Evolutionary conservation across 2,888 invertebrate species (phyloP), one percentile per base, ranked within the genome.

Genomic region (Aporophyla nigra): DNA sequence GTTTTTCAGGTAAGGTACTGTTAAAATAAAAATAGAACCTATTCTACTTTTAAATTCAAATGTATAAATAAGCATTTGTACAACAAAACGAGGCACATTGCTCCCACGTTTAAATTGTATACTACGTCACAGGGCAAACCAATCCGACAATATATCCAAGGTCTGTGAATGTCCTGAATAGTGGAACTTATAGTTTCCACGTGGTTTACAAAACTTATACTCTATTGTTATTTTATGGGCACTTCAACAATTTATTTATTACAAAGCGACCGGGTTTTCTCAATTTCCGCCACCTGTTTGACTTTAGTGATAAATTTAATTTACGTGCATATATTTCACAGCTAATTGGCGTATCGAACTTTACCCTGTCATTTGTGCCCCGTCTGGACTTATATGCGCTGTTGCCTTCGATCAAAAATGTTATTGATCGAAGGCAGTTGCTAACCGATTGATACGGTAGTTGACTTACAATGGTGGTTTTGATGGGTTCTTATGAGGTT

Each of bases 281-380:
- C 70, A 61, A 19, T 70, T 70, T 71, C 27, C 33, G 27, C 59
- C 54, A 68, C n/a, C 62, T 78, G 27, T 72, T 66, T 56, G 43
- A 71, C 33, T 58, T 21, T 53, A 51, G 49, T 73, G n/a, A 78
- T 78, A 65, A 74, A 69, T 73, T 80, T 65, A 68, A 76, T 81
- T 76, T 73, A 73, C 51, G 63, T 46, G 63, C 54, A 62, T 71
- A 84, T 71, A 76, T 65, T 73, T 80, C 24, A 68, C 10, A 68
- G 43, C 33, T 51, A 62, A 79, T 83, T 54, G 58, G 54, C 33
- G 24, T 61, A 33, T 51, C 65, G 65, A 66, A 82, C 51, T 82
- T 51, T 66, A 53, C 40, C 27, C 24, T 24, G 43, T 33, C 33
- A 58, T 43, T 71, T 62, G 49, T 66, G 12, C 7, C n/a, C n/a